These are phyloP conservation scores for Merodon equestris DNA, from an alignment of 2,888 invertebrate species.

Conservation along the genomic window DNA sequence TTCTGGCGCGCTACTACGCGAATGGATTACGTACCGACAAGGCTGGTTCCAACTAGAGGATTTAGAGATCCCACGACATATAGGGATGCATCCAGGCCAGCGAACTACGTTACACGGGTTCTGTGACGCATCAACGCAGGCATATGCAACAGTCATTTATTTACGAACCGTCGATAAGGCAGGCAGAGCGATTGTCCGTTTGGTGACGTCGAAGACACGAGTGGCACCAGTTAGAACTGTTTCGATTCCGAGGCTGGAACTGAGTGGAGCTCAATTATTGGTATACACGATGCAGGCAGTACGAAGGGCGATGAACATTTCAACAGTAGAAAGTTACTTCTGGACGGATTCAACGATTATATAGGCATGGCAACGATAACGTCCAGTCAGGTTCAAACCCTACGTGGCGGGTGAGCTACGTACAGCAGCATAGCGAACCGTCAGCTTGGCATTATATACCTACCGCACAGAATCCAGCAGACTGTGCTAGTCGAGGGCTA, in stretches of 20 bases:
- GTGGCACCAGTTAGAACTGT: background rate
- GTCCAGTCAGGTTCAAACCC: conserved; percentile 7
- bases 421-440: conserved; percentile 16
- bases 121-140: conserved; percentile 17
- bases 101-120: conserved; percentile 29
- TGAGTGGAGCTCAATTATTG: background rate
- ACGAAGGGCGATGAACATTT: no score
- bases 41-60: conserved; percentile 16
- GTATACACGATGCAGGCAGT: no score
- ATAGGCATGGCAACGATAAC: conserved; percentile 21
- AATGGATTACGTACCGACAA: conserved; percentile 15
- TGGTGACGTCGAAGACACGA: conserved; percentile 16
- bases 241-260: conserved; percentile 12
- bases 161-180: conserved; percentile 8
- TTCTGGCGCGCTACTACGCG: conserved; percentile 5
- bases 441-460: conserved; percentile 22
- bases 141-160: conserved; percentile 23
- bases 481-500: conserved; percentile 32
- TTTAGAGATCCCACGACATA: conserved; percentile 30
- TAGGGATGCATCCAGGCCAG: conserved; percentile 21
- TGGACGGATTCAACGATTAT: no score
- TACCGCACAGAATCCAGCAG: conserved; percentile 16
- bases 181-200: conserved; percentile 9
- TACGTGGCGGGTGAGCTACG: conserved; percentile 21
- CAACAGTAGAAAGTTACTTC: no score